Evolutionary conservation across 2,888 invertebrate genomes (phyloP).

Genomic region (Blera fallax): DNA sequence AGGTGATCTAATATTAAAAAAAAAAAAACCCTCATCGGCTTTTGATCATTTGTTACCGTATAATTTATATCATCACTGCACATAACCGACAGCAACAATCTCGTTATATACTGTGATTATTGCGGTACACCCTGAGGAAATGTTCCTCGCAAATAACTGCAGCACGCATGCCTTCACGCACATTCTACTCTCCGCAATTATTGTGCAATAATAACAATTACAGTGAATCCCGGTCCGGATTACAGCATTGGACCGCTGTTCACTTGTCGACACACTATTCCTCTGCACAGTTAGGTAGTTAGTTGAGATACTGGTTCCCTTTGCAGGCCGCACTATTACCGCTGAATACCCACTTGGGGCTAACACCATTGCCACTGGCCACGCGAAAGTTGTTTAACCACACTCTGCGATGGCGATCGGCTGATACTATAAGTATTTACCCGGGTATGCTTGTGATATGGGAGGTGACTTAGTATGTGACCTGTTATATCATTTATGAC

Average conservation of each 20-base stretch:
- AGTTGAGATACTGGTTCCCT: constrained; percentile 44
- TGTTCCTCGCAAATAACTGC: constrained; percentile 33
- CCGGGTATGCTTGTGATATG: constrained; percentile 41
- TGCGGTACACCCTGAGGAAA: constrained; percentile 47
- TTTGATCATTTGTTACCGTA: neutral
- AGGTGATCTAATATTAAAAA: neutral
- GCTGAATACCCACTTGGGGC: constrained; percentile 20
- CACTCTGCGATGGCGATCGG: neutral
- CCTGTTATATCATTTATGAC: constrained; percentile 48
- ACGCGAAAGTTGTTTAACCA: constrained; percentile 67
- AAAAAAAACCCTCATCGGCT: neutral
- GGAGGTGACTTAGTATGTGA: constrained; percentile 56
- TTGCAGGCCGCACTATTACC: constrained; percentile 33
- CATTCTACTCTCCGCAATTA: constrained; percentile 41
- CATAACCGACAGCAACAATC: neutral
- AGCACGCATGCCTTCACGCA: constrained; percentile 42
- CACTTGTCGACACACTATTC: constrained; percentile 14
- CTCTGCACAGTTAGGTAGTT: constrained; percentile 37
- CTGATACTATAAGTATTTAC: neutral
- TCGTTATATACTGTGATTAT: constrained; percentile 10
- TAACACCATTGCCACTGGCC: constrained; percentile 33
- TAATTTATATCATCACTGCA: neutral
- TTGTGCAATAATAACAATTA: constrained; percentile 66
- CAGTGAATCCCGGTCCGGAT: constrained; percentile 62
- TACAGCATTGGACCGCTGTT: constrained; percentile 40